Evolutionary conservation across 2,113 vertebrate species (phyloP).

Genomic region (Clinocottus analis): DNA sequence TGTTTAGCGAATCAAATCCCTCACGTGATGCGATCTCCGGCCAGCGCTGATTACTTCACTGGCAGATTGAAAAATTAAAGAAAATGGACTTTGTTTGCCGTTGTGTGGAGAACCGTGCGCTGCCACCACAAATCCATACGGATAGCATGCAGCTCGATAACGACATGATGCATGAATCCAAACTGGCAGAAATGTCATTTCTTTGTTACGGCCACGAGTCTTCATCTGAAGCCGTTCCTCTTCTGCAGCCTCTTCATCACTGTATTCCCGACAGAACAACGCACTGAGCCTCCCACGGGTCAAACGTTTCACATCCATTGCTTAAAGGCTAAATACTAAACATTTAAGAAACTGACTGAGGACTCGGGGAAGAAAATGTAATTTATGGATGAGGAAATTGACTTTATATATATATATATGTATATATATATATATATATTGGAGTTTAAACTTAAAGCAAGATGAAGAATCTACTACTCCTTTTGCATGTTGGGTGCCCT

Average conservation of each 20-base stretch:
- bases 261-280: slow-evolving; percentile 43
- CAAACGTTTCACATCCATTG: slow-evolving; percentile 35
- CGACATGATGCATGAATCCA: slow-evolving; percentile 22
- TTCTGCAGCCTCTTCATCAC: slow-evolving; percentile 39
- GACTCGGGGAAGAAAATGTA: slow-evolving; percentile 31
- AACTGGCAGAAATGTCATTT: slow-evolving; percentile 1
- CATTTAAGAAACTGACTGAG: slow-evolving; percentile 53
- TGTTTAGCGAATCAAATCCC: background rate
- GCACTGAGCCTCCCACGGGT: slow-evolving; percentile 16
- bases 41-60: slow-evolving; percentile 6
- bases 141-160: slow-evolving; percentile 1
- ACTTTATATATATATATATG: background rate
- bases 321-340: slow-evolving; percentile 58
- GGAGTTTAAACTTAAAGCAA: slow-evolving; percentile 39
- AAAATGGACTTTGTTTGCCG: background rate
- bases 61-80: background rate
- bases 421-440: background rate
- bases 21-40: background rate
- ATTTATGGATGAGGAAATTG: slow-evolving; percentile 52
- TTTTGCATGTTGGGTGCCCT: slow-evolving; percentile 54
- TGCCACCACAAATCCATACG: slow-evolving; percentile 15
- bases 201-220: slow-evolving; percentile 14
- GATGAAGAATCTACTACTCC: slow-evolving; percentile 46
- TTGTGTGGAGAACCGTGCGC: background rate
- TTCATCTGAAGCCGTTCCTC: slow-evolving; percentile 34